phyloP scores from a whole-genome alignment of 2,797 vertebrate genomes.

The Lutjanus argentimaculatus region DNA sequence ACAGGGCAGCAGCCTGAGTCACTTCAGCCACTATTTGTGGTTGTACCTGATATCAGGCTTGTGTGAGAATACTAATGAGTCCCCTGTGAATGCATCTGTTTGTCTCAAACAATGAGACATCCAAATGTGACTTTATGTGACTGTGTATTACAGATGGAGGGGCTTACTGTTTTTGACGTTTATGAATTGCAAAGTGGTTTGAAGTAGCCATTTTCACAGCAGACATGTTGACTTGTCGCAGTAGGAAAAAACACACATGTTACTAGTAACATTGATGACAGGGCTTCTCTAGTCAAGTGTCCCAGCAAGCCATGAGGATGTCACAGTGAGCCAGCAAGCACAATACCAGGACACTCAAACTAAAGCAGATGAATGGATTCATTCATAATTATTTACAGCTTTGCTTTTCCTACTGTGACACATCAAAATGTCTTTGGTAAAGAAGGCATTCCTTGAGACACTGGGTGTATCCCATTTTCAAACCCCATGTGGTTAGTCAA shows the following conservation, averaged over 20 bases:
- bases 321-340: neutral
- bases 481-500: too few relatives aligned
- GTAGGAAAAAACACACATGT: neutral
- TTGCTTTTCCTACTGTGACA: neutral
- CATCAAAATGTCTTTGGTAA: too few relatives aligned
- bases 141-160: neutral
- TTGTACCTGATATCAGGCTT: neutral
- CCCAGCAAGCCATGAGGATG: neutral
- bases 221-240: neutral
- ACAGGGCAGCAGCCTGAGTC: neutral
- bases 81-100: neutral
- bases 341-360: neutral
- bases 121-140: neutral
- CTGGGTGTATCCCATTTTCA: too few relatives aligned
- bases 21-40: neutral
- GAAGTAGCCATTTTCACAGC: neutral
- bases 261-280: neutral
- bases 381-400: neutral
- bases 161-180: neutral
- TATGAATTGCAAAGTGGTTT: neutral
- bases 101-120: neutral
- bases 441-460: too few relatives aligned
- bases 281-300: neutral
- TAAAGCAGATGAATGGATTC: neutral
- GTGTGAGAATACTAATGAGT: neutral